Conservation (phyloP, 2,113 vertebrate species). For the Capricornis sumatraensis region DNA sequence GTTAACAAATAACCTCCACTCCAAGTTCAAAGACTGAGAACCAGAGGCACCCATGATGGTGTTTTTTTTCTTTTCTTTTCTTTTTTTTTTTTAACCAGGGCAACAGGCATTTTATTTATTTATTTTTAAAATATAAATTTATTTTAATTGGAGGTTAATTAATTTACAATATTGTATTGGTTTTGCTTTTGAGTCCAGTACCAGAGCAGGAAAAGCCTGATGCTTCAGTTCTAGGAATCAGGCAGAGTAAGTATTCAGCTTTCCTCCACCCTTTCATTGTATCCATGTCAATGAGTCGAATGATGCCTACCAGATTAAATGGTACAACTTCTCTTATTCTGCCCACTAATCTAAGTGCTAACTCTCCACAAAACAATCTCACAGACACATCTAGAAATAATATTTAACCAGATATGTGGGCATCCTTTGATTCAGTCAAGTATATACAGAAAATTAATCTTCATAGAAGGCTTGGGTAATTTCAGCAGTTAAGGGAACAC, state of each 20-base stretch:
- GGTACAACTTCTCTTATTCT: background rate
- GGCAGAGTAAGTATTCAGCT: background rate
- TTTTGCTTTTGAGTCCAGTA: background rate
- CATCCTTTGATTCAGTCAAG: background rate
- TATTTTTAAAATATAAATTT: too few species aligned
- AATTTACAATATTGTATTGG: too few species aligned
- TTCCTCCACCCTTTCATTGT: background rate
- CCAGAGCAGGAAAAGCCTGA: background rate
- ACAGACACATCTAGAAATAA: background rate
- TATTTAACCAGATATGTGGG: background rate
- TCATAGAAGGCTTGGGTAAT: background rate
- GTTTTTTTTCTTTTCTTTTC: background rate
- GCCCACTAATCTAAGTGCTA: background rate
- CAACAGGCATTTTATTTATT: too few species aligned
- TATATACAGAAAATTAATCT: background rate
- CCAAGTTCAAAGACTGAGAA: background rate
- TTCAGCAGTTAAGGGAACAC: background rate
- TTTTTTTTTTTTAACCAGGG: too few species aligned
- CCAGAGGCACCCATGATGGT: background rate
- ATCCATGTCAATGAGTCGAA: background rate
- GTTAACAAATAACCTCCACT: background rate
- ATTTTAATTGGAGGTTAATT: too few species aligned
- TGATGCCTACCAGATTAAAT: background rate
- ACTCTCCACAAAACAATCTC: background rate
- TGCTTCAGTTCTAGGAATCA: background rate